Conservation (phyloP, 2,797 vertebrate genomes). For the Enteromius treurensis region DNA sequence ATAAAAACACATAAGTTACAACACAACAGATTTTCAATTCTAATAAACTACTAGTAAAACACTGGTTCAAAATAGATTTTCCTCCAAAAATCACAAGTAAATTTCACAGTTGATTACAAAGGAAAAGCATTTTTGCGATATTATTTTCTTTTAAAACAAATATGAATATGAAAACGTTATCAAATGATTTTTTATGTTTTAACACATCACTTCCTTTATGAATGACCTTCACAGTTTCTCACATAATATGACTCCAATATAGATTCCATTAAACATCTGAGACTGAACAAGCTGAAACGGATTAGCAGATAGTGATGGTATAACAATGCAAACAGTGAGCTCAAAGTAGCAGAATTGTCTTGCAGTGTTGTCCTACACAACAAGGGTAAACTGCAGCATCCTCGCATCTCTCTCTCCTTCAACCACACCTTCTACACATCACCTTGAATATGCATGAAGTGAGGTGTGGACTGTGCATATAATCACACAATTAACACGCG, state of each 20-base stretch:
- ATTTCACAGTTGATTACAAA: background rate
- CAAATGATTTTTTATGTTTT: background rate
- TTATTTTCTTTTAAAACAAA: background rate
- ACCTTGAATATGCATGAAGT: constrained; percentile 80
- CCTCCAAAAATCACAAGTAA: background rate
- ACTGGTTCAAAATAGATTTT: background rate
- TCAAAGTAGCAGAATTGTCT: constrained; percentile 78
- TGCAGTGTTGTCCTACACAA: constrained; percentile 69
- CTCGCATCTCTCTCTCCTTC: constrained; percentile 19
- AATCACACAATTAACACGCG: constrained; percentile 78
- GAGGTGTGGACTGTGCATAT: constrained; percentile 76
- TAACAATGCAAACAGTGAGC: constrained; percentile 66
- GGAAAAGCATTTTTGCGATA: background rate
- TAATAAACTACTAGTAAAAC: background rate
- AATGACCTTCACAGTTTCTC: constrained; percentile 27
- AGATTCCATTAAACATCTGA: background rate
- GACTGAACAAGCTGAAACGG: background rate
- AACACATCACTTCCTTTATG: background rate
- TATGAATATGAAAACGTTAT: background rate
- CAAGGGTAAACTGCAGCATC: constrained; percentile 76
- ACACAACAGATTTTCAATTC: background rate
- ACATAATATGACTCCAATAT: background rate
- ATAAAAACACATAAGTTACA: background rate
- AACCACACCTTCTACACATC: constrained; percentile 72
- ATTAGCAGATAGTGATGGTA: constrained; percentile 18